These are phyloP conservation scores for Liolophura sinensis DNA, from an alignment of 1,140 invertebrate genomes.

Conservation along the genomic window DNA sequence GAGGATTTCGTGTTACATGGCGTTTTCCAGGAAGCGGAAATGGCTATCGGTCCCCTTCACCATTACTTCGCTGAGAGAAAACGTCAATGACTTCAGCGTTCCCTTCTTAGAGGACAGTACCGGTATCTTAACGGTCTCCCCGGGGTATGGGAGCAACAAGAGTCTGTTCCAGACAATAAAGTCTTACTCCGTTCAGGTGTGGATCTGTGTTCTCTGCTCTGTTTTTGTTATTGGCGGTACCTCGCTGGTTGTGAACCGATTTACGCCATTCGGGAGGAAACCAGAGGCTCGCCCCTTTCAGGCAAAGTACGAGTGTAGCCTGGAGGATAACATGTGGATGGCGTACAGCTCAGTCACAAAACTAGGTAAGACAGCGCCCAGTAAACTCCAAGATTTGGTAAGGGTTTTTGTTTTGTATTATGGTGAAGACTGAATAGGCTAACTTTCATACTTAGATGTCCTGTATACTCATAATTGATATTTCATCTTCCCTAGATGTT, in stretches of 20 bases:
- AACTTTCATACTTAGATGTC: no score
- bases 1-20: no score
- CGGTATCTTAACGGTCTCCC: constrained; percentile 59
- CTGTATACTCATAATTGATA: no score
- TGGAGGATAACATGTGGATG: constrained; percentile 22
- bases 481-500: no score
- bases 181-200: constrained; percentile 27
- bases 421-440: no score
- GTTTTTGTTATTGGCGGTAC: constrained; percentile 21
- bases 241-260: constrained; percentile 24
- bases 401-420: no score
- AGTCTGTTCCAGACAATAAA: constrained; percentile 31
- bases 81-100: constrained; percentile 67
- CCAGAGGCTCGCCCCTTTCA: background rate
- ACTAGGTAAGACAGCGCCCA: constrained; percentile 26
- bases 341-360: constrained; percentile 26
- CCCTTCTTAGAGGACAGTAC: background rate
- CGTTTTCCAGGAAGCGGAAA: constrained; percentile 19
- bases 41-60: background rate
- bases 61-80: constrained; percentile 65
- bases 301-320: background rate
- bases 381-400: no score
- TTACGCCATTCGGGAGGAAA: constrained; percentile 19
- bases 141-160: constrained; percentile 18
- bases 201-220: constrained; percentile 18